A percentile compares a stretch with the other conserved stretches of the same genome.
phyloP scores from a whole-genome alignment of 2,888 invertebrate species.

The Adelognathus sp. region DNA sequence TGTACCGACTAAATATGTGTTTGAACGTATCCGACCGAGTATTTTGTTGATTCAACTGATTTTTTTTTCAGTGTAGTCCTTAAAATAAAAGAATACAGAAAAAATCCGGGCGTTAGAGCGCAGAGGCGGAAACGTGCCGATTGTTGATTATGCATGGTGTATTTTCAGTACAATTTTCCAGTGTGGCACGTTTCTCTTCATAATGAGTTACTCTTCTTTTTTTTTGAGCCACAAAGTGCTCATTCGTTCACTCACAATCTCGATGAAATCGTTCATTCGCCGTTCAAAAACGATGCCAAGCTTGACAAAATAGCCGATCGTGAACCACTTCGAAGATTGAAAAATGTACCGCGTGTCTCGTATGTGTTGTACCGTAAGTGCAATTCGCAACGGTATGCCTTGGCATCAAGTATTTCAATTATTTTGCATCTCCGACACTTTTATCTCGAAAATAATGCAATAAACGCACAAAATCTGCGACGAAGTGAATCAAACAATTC shows the following conservation, averaged over 20 bases:
- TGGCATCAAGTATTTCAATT: no score
- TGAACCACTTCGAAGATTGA: conserved; percentile 36
- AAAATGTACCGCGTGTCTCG: conserved; percentile 38
- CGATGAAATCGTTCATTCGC: conserved; percentile 44
- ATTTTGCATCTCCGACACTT: background rate
- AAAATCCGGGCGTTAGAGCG: conserved; percentile 16
- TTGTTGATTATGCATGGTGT: conserved; percentile 7
- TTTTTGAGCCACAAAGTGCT: background rate
- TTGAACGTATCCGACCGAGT: no score
- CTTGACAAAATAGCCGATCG: conserved; percentile 17
- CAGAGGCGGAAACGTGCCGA: conserved; percentile 12
- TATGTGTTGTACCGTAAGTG: conserved; percentile 21
- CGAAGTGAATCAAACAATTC: conserved; percentile 18
- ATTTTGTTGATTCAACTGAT: background rate
- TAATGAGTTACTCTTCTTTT: background rate
- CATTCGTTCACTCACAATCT: conserved; percentile 31
- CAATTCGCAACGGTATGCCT: no score
- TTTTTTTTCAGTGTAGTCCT: background rate
- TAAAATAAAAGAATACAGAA: background rate
- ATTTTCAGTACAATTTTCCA: background rate
- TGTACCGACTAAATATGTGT: no score
- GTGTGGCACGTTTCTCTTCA: background rate
- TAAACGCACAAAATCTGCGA: conserved; percentile 49
- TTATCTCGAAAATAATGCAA: conserved; percentile 17
- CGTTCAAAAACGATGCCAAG: conserved; percentile 39